Base-by-base conservation (phyloP, 1,140 invertebrate genomes). In the Drosophila equinoxialis region DNA sequence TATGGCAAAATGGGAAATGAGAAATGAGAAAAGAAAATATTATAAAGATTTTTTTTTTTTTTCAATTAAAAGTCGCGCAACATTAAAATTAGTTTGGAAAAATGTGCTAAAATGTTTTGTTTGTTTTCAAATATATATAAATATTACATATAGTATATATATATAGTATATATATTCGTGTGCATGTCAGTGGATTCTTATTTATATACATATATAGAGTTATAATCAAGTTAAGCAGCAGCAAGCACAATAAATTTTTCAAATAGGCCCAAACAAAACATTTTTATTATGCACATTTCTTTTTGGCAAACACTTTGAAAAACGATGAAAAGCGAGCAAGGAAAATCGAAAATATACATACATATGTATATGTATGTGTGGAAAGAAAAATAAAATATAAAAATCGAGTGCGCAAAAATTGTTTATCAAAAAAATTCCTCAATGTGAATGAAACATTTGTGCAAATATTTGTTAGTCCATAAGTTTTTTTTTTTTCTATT, bases 381-480 rank as follows among this genome's bases (percentile, higher is more conserved):
- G 57, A 58, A 72, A 74, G 51, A 64, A 61, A 35, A 64, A 70
- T 65, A 81, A 17, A 3, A 6, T 48, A 48, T 48, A 17, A 48
- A 48, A 48, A 17, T 48, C 45, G 45, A 48, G 45, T 48, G 45
- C 45, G 45, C 17, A 51, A 51, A 23, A 69, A 79, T 65, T 62
- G 62, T 57, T 71, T 42, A 72, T 74, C 45, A 45, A 65, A 65
- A 65, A 65, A 70, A 78, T 78, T 78, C 72, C 68, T 67, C 68
- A 63, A 67, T 41, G 26, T 64, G 48, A 57, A 51, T 58, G 61
- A 75, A 87, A 81, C 84, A 89, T 84, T 87, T 87, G 84, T 87
- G 84, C 80, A 89, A 87, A 87, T 87, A 89, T 71, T 78, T 80
- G 77, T 87, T 87, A 87, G 74, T 85, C 69, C 39, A 74, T 71